These are phyloP conservation scores for Heloderma charlesbogerti DNA, from an alignment of 2,113 vertebrate species.

Conservation along the genomic window DNA sequence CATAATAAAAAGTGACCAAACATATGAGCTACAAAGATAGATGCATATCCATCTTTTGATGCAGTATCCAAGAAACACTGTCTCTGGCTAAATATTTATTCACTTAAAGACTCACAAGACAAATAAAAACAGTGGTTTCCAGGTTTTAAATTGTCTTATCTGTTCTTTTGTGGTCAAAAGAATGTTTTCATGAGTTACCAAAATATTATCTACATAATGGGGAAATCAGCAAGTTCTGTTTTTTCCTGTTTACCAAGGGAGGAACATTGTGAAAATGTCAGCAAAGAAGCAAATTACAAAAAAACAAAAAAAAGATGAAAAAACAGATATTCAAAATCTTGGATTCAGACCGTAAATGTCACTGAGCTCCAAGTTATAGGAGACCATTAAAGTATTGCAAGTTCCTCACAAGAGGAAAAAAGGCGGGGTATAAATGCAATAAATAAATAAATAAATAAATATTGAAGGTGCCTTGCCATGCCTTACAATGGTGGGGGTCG, in stretches of 20 bases:
- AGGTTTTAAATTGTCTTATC: neutral
- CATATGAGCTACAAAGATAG: neutral
- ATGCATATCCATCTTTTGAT: neutral
- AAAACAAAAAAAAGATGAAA: neutral
- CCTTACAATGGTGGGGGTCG: too few relatives aligned
- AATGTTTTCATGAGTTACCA: neutral
- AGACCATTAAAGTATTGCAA: neutral
- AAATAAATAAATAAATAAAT: too few relatives aligned
- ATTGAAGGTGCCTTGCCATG: neutral
- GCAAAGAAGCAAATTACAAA: neutral
- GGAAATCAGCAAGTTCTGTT: neutral
- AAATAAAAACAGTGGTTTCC: neutral
- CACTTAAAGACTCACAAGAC: neutral
- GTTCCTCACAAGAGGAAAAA: too few relatives aligned
- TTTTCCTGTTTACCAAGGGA: neutral
- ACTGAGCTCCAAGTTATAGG: neutral
- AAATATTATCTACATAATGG: neutral
- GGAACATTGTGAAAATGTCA: neutral
- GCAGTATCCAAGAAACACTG: neutral
- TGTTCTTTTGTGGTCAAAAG: neutral
- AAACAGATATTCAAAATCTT: neutral
- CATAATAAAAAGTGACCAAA: neutral
- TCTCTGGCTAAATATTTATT: neutral
- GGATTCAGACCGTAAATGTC: neutral
- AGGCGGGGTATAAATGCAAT: too few relatives aligned